phyloP scores from a whole-genome alignment of 2,113 vertebrate species.

The Scatophagus argus region DNA sequence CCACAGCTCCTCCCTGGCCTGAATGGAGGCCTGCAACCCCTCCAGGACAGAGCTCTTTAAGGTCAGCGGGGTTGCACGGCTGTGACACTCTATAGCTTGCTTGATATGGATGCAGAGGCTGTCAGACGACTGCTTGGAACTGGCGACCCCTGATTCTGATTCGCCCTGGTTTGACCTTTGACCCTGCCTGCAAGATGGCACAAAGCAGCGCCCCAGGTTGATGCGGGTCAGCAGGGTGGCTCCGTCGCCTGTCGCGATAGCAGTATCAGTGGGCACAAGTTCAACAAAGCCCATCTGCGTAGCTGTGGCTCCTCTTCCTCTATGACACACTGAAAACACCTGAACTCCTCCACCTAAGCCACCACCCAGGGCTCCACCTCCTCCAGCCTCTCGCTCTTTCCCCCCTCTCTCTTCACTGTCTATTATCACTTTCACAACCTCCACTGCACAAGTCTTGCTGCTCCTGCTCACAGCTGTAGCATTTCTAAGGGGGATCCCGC shows the following conservation, averaged over 20 bases:
- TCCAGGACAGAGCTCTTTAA: slow-evolving; percentile 90
- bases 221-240: slow-evolving; percentile 87
- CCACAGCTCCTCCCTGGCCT: slow-evolving; percentile 91
- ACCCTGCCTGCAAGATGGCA: slow-evolving; percentile 84
- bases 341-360: slow-evolving; percentile 72
- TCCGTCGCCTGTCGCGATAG: slow-evolving; percentile 87
- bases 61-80: slow-evolving; percentile 86
- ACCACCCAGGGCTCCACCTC: slow-evolving; percentile 57
- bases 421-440: slow-evolving; percentile 88
- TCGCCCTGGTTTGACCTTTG: slow-evolving; percentile 74
- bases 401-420: slow-evolving; percentile 76
- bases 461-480: slow-evolving; percentile 54
- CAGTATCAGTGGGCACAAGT: slow-evolving; percentile 87
- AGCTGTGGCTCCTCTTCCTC: slow-evolving; percentile 81
- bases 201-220: slow-evolving; percentile 90
- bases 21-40: slow-evolving; percentile 78
- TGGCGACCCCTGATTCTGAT: slow-evolving; percentile 8
- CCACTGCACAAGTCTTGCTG: slow-evolving; percentile 71
- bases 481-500: slow-evolving; percentile 88
- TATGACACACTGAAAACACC: slow-evolving; percentile 90
- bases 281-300: slow-evolving; percentile 89
- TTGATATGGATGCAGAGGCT: slow-evolving; percentile 91
- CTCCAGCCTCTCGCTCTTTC: slow-evolving; percentile 66
- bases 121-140: slow-evolving; percentile 68
- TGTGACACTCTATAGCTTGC: slow-evolving; percentile 87